Conservation (phyloP, 1,140 invertebrate species). For the Apis mellifera region Amel_HAv3.1 CM009933.2:7031001-7031500, state of each 20-base stretch:
- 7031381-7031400: conserved; percentile 51
- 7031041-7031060: not conserved
- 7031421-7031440: conserved; percentile 16
- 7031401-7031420: not conserved
- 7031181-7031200: not conserved
- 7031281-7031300: conserved; percentile 21
- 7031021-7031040: conserved; percentile 4
- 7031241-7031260: too few species aligned
- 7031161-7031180: not conserved
- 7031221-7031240: not conserved
- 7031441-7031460: not conserved
- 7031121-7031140: not conserved
- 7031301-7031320: not conserved
- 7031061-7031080: not conserved
- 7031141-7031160: not conserved
- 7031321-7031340: not conserved
- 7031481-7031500: not conserved
- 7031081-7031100: conserved; percentile 5
- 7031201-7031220: not conserved
- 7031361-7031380: conserved; percentile 18
- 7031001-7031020: conserved; percentile 50
- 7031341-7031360: conserved; percentile 28
- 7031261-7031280: not conserved
- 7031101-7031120: not conserved
- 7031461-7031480: not conserved